phyloP scores from a whole-genome alignment of 2,113 vertebrate species.

The Dissostichus mawsoni region DNA sequence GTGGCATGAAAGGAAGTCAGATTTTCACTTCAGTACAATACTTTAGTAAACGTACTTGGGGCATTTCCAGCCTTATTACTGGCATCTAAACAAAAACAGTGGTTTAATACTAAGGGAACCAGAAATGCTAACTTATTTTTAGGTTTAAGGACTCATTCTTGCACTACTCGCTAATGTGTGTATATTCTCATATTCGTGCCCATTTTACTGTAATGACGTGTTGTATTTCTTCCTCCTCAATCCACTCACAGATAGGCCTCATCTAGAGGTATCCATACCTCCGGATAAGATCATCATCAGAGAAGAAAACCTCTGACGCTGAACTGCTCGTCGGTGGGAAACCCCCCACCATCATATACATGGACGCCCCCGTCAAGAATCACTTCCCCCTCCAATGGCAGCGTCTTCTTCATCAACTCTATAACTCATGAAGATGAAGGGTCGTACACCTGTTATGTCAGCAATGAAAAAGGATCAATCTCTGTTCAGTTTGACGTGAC shows the following conservation, averaged over 20 bases:
- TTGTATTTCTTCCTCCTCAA: not conserved
- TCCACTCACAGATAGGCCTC: conserved; percentile 12
- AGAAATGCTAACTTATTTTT: no score
- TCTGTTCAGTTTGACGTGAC: conserved; percentile 12
- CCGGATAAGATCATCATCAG: rapidly evolving
- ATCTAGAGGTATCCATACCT: rapidly evolving
- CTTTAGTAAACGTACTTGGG: no score
- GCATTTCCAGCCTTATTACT: no score
- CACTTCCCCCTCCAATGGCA: rapidly evolving
- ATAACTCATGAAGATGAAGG: not conserved
- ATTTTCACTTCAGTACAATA: no score
- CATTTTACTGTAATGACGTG: not conserved
- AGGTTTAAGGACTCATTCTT: no score
- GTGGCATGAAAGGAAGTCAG: no score
- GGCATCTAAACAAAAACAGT: no score
- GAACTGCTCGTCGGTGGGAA: conserved; percentile 51
- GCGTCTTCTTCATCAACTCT: not conserved
- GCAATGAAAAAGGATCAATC: not conserved
- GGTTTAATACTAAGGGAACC: no score
- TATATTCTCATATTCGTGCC: not conserved
- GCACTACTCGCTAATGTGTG: not conserved
- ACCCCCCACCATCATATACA: conserved; percentile 54
- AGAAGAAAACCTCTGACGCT: conserved; percentile 27
- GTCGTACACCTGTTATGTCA: conserved; percentile 19
- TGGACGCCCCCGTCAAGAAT: not conserved